Conservation (phyloP, 2,113 vertebrate genomes). For the Mormoops blainvillei region DNA sequence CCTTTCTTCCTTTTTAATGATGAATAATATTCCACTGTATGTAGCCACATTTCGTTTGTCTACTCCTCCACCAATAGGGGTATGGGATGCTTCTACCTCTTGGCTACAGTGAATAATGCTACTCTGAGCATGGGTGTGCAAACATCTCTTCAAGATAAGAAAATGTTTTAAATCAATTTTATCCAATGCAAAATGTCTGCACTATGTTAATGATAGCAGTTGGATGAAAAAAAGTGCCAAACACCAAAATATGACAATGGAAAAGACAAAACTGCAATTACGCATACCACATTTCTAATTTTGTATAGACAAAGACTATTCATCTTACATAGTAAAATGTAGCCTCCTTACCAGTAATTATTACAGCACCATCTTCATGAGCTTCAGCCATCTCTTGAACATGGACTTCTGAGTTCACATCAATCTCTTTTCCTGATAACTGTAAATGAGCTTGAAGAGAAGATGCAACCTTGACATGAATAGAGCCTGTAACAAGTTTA, state of each 20-base stretch:
- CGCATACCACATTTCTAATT: neutral
- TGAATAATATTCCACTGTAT: neutral
- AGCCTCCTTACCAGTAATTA: conserved; percentile 85
- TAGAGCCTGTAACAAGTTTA: conserved; percentile 81
- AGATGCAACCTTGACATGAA: conserved; percentile 88
- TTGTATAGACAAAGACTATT: no score
- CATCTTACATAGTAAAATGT: neutral
- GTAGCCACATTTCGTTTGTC: neutral
- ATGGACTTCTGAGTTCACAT: conserved; percentile 85
- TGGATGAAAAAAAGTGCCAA: neutral
- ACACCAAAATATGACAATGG: neutral
- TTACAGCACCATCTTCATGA: conserved; percentile 75
- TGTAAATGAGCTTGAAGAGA: conserved; percentile 85
- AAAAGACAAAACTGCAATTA: neutral
- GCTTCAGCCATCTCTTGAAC: conserved; percentile 79
- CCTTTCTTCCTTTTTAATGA: neutral
- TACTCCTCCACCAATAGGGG: neutral
- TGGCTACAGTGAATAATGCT: neutral
- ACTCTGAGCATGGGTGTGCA: neutral
- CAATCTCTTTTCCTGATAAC: conserved; percentile 85
- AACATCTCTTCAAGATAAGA: neutral
- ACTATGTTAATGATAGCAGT: neutral
- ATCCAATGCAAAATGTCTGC: neutral
- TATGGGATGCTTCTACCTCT: neutral
- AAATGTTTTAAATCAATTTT: neutral